Evolutionary conservation across 2,113 vertebrate species (phyloP).

Genomic region (Lasiurus cinereus): DNA sequence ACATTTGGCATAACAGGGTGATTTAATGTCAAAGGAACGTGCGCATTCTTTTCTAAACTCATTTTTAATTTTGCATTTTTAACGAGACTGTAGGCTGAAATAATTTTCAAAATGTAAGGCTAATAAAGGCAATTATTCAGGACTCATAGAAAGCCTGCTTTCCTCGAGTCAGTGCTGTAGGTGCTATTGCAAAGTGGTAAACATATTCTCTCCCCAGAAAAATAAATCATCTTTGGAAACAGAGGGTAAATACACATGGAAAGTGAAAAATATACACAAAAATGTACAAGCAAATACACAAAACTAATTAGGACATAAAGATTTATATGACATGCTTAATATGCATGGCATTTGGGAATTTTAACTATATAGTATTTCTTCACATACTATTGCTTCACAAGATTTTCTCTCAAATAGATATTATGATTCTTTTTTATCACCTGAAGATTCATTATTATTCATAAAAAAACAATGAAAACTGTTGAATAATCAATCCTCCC

Average conservation of each 20-base stretch:
- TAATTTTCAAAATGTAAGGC: slow-evolving; percentile 55
- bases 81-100: slow-evolving; percentile 53
- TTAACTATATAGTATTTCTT: slow-evolving; percentile 11
- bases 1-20: slow-evolving; percentile 50
- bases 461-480: slow-evolving; percentile 46
- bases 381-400: background rate
- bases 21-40: slow-evolving; percentile 60
- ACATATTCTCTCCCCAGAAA: slow-evolving; percentile 51
- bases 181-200: slow-evolving; percentile 17
- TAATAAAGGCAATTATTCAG: slow-evolving; percentile 68
- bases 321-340: background rate
- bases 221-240: slow-evolving; percentile 53
- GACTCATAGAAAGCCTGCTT: slow-evolving; percentile 48
- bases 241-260: background rate
- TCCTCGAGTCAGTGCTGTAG: background rate
- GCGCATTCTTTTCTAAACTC: slow-evolving; percentile 48
- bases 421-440: slow-evolving; percentile 18
- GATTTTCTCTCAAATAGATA: slow-evolving; percentile 42
- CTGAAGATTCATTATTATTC: slow-evolving; percentile 50
- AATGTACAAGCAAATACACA: slow-evolving; percentile 9
- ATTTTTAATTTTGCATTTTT: slow-evolving; percentile 74
- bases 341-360: slow-evolving; percentile 2
- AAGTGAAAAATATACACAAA: slow-evolving; percentile 4
- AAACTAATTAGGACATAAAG: slow-evolving; percentile 11
- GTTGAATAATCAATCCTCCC: background rate